Conservation (phyloP, 2,113 vertebrate species). For the Sceloporus undulatus region DNA sequence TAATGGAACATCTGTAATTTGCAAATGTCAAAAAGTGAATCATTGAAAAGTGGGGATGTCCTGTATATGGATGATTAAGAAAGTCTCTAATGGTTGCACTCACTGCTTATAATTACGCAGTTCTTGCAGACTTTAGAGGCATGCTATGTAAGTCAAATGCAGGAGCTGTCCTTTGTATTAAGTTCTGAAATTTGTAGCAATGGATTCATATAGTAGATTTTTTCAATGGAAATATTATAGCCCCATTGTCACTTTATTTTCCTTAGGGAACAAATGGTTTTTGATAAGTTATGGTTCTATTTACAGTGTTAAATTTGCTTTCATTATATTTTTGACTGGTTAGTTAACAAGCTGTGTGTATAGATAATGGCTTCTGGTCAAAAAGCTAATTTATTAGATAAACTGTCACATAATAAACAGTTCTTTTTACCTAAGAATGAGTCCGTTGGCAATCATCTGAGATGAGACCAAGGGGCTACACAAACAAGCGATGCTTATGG, state of each 20-base stretch:
- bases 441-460: background rate
- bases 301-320: conserved; percentile 8
- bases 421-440: background rate
- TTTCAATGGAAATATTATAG: too few relatives aligned
- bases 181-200: conserved; percentile 9
- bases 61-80: background rate
- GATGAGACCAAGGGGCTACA: background rate
- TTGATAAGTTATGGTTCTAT: conserved; percentile 5
- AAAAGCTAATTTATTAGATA: conserved; percentile 12
- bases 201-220: too few relatives aligned
- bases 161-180: conserved; percentile 25
- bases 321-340: conserved; percentile 13
- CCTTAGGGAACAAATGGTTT: background rate
- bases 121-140: background rate
- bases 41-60: too few relatives aligned
- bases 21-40: too few relatives aligned
- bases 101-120: background rate
- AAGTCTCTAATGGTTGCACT: background rate
- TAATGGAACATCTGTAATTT: too few relatives aligned
- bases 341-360: background rate
- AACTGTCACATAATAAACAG: background rate
- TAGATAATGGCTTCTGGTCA: background rate
- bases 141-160: background rate
- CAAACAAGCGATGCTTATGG: background rate
- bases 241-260: too few relatives aligned